Conservation (phyloP, 2,888 invertebrate genomes). For the Eremobia ochroleuca region DNA sequence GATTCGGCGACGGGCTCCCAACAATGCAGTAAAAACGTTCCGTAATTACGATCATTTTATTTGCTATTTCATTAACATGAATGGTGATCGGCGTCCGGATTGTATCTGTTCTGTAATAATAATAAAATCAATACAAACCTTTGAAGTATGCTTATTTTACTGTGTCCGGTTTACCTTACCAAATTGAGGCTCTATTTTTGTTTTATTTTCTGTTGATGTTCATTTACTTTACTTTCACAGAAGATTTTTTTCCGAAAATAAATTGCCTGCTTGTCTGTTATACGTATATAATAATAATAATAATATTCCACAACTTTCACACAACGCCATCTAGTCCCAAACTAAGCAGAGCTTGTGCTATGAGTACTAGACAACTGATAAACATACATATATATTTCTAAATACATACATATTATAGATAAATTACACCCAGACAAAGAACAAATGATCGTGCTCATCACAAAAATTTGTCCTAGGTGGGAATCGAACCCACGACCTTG, state of each 20-base stretch:
- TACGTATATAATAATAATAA: too few relatives aligned
- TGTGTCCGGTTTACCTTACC: constrained; percentile 1
- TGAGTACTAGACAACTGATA: too few relatives aligned
- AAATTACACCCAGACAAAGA: too few relatives aligned
- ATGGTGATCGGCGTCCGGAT: constrained; percentile 83
- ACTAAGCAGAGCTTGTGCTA: too few relatives aligned
- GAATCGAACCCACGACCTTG: too few relatives aligned
- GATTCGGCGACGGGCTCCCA: constrained; percentile 82
- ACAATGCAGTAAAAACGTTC: constrained; percentile 88
- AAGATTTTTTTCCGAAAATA: not conserved
- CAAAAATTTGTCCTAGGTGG: too few relatives aligned
- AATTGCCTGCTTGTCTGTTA: not conserved
- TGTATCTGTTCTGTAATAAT: constrained; percentile 71
- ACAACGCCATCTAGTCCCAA: too few relatives aligned
- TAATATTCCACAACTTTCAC: too few relatives aligned
- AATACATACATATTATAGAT: too few relatives aligned
- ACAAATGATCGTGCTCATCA: too few relatives aligned
- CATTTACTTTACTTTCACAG: not conserved
- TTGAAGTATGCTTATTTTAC: constrained; percentile 54
- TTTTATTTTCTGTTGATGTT: constrained; percentile 10
- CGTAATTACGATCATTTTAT: constrained; percentile 89
- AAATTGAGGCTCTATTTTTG: not conserved
- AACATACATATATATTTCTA: too few relatives aligned
- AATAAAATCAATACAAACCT: constrained; percentile 73
- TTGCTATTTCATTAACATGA: constrained; percentile 88